phyloP scores from a whole-genome alignment of 2,797 vertebrate species.

The Trematomus bernacchii region DNA sequence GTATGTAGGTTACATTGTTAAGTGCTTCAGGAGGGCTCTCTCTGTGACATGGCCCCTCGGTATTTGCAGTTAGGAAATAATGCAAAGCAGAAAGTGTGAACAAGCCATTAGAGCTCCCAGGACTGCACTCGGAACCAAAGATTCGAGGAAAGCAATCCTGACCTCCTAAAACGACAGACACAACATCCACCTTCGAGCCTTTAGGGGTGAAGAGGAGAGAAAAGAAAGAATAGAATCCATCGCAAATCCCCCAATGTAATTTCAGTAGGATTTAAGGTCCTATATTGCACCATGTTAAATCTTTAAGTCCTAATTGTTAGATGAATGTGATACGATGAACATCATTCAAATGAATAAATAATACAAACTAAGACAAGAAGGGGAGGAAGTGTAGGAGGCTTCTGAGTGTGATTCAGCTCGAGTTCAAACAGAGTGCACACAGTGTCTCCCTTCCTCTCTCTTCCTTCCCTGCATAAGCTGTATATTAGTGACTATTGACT shows the following conservation, averaged over 20 bases:
- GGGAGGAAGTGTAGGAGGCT: slow-evolving; percentile 52
- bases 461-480: slow-evolving; percentile 52
- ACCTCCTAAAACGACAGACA: slow-evolving; percentile 51
- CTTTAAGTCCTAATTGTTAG: slow-evolving; percentile 56
- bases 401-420: slow-evolving; percentile 60
- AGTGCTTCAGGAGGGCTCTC: slow-evolving; percentile 62
- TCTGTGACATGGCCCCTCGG: slow-evolving; percentile 65
- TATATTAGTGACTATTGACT: slow-evolving; percentile 72
- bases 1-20: slow-evolving; percentile 63
- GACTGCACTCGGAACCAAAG: slow-evolving; percentile 46
- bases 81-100: slow-evolving; percentile 69
- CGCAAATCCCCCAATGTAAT: slow-evolving; percentile 50
- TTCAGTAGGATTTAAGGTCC: slow-evolving; percentile 56
- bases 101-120: slow-evolving; percentile 72
- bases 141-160: slow-evolving; percentile 66
- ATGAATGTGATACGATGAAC: slow-evolving; percentile 66
- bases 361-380: slow-evolving; percentile 51
- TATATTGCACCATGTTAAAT: slow-evolving; percentile 32
- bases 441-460: slow-evolving; percentile 40
- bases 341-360: slow-evolving; percentile 70
- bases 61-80: slow-evolving; percentile 73
- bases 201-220: slow-evolving; percentile 24
- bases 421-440: slow-evolving; percentile 82
- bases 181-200: slow-evolving; percentile 35
- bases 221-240: slow-evolving; percentile 30